phyloP scores from a whole-genome alignment of 2,113 vertebrate species.

The Otis tarda region DNA sequence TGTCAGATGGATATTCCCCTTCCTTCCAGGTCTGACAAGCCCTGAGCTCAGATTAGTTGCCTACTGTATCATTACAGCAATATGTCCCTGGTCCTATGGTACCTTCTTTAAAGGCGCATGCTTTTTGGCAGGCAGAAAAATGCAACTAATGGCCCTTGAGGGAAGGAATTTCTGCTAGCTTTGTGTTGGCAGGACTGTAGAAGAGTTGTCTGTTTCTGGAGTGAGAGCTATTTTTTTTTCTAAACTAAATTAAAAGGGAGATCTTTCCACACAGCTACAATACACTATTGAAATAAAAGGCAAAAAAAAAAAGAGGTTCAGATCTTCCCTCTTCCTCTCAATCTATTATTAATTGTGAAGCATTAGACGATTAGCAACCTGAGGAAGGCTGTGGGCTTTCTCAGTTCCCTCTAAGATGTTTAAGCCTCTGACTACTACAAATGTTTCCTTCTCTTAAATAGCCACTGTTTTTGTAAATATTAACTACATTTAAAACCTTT shows the following conservation, averaged over 20 bases:
- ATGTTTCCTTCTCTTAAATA: background rate
- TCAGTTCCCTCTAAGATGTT: background rate
- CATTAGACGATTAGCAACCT: background rate
- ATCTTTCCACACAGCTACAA: background rate
- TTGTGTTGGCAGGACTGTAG: rapidly evolving
- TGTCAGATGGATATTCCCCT: background rate
- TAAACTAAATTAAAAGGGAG: background rate
- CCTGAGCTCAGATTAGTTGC: rapidly evolving
- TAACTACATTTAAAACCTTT: background rate
- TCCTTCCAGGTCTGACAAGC: background rate
- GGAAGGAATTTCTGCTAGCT: background rate
- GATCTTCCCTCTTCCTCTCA: background rate
- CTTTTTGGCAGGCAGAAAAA: background rate
- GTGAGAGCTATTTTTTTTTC: background rate
- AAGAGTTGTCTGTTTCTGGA: background rate
- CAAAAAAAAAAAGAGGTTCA: background rate
- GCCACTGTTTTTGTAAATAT: background rate
- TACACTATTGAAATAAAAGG: background rate
- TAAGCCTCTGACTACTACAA: background rate
- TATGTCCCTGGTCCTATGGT: background rate
- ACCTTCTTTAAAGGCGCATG: background rate
- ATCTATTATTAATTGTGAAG: background rate
- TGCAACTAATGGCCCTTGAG: background rate
- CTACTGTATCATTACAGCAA: background rate
- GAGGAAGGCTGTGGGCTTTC: background rate